phyloP scores from a whole-genome alignment of 2,888 invertebrate species.

The Carabus problematicus region DNA sequence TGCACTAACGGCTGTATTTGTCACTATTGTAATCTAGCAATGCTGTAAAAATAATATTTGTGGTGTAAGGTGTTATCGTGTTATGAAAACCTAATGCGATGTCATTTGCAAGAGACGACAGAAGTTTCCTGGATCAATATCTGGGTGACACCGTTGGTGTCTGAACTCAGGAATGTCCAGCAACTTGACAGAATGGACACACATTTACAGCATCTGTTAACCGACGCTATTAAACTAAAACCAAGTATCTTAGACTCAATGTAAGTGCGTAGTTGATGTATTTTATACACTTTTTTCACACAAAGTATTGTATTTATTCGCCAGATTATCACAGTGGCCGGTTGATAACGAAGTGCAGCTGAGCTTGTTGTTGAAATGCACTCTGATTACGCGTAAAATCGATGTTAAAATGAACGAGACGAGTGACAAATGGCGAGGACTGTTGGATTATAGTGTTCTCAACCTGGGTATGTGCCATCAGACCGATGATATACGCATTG shows the following conservation, averaged over 20 bases:
- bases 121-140: slow-evolving; percentile 59
- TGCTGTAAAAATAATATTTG: no score
- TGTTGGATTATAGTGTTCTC: slow-evolving; percentile 63
- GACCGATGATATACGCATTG: slow-evolving; percentile 65
- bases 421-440: slow-evolving; percentile 62
- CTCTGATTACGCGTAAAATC: slow-evolving; percentile 62
- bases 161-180: slow-evolving; percentile 14
- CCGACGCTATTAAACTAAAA: slow-evolving; percentile 54
- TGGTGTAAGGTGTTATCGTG: slow-evolving; percentile 47
- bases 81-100: slow-evolving; percentile 64
- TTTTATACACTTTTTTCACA: not conserved
- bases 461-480: slow-evolving; percentile 65
- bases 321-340: slow-evolving; percentile 20
- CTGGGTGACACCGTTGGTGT: no score
- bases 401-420: slow-evolving; percentile 51
- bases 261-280: slow-evolving; percentile 47
- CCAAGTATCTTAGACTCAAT: slow-evolving; percentile 53
- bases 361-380: slow-evolving; percentile 60
- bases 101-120: slow-evolving; percentile 56
- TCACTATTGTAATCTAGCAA: no score
- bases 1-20: not conserved
- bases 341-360: slow-evolving; percentile 52
- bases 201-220: slow-evolving; percentile 55
- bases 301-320: not conserved
- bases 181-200: slow-evolving; percentile 49